These are phyloP conservation scores for Lagopus leucura DNA, from an alignment of 2,113 vertebrate species.

Conservation along the genomic window DNA sequence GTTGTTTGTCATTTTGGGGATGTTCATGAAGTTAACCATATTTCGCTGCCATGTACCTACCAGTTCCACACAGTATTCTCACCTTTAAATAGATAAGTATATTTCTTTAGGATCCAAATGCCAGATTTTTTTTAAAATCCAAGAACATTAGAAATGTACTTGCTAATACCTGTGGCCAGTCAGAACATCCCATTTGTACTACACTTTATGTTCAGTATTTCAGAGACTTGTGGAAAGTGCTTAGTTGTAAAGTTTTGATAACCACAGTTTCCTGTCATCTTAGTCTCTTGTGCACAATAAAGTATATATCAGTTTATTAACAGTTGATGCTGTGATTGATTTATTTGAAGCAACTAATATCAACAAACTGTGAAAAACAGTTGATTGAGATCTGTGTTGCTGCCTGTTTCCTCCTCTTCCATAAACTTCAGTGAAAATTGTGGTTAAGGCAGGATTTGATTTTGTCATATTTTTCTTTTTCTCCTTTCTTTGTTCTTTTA, in stretches of 20 bases:
- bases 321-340: neutral
- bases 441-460: neutral
- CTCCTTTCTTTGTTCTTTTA: neutral
- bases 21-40: conserved; percentile 65
- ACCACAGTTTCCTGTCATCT: conserved; percentile 77
- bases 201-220: conserved; percentile 69
- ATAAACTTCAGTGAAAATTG: neutral
- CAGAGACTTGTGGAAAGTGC: conserved; percentile 71
- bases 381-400: neutral
- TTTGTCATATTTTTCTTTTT: neutral
- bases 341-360: conserved; percentile 20
- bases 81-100: neutral
- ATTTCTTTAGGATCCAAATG: conserved; percentile 61
- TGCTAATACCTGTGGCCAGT: conserved; percentile 80
- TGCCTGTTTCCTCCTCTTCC: neutral
- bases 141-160: conserved; percentile 54
- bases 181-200: conserved; percentile 71
- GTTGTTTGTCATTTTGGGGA: conserved; percentile 67
- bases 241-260: conserved; percentile 82
- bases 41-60: conserved; percentile 33
- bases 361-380: neutral
- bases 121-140: conserved; percentile 27
- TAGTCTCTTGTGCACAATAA: conserved; percentile 84
- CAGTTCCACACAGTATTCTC: conserved; percentile 65
- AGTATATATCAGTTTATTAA: conserved; percentile 80